Conservation (phyloP, 1,140 invertebrate species). For the Ditylenchus dipsaci region DNA sequence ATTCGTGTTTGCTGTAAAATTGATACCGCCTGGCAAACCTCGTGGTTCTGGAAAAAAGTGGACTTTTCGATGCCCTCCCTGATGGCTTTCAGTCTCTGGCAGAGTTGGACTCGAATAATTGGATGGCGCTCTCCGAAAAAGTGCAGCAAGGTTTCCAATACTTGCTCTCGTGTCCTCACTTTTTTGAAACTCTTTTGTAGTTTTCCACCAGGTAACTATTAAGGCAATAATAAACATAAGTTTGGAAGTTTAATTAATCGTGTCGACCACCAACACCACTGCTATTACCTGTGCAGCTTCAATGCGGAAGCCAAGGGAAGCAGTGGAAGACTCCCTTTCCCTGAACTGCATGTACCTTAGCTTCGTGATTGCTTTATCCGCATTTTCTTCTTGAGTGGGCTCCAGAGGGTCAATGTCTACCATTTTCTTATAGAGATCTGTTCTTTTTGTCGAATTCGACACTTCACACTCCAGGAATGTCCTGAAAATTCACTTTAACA, state of each 20-base stretch:
- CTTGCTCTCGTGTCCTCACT: conserved; percentile 78
- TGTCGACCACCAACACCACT: too few relatives aligned
- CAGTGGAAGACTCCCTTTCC: conserved; percentile 91
- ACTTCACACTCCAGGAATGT: conserved; percentile 92
- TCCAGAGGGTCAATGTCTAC: conserved; percentile 83
- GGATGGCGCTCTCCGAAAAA: conserved; percentile 76
- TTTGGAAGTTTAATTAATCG: too few relatives aligned
- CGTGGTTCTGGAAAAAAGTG: conserved; percentile 80
- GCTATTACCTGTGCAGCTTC: conserved; percentile 81
- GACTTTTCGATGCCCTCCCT: conserved; percentile 74
- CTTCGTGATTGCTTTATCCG: conserved; percentile 71
- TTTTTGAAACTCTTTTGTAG: conserved; percentile 93
- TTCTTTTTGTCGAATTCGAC: conserved; percentile 71
- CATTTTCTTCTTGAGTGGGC: conserved; percentile 81
- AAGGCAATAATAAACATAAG: neutral
- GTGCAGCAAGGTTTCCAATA: conserved; percentile 73
- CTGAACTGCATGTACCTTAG: conserved; percentile 68
- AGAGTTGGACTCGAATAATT: conserved; percentile 69
- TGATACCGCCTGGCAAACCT: conserved; percentile 65
- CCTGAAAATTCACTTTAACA: conserved; percentile 48
- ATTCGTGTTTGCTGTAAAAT: neutral
- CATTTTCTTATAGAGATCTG: conserved; percentile 98
- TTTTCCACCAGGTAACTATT: conserved; percentile 68
- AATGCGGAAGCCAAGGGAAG: conserved; percentile 87
- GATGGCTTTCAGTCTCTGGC: conserved; percentile 77